Evolutionary conservation across 1,140 invertebrate genomes (phyloP), one percentile per base, ranked within the genome.

Genomic region (Temnothorax curvispinosus): DNA sequence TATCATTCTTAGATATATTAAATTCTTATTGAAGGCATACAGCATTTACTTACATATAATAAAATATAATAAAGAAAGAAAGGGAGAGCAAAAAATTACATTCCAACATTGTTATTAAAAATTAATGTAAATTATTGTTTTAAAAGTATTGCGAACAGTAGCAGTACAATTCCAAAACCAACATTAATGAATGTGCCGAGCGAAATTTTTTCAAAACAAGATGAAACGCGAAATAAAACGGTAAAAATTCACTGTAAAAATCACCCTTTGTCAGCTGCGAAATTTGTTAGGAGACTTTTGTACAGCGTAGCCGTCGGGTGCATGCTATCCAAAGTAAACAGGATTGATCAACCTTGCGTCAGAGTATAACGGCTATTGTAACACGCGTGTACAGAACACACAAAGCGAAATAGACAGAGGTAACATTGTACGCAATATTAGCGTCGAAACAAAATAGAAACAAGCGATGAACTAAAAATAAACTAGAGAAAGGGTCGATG

Each of bases 301-400:
- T 27, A 8, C 47, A 41, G 5, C 35, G 8, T 41, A 52, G 18
- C 56, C 44, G 5, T 41, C 35, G 60, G 47, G 13, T 67, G 41
- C n/a, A n/a, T 35, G 18, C 47, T 41, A 52, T 60, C 50, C 88
- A 72, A 78, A 75, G 65, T 85, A 88, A 89, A 89, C 50, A 75
- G 54, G 27, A 85, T 87, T 65, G 80, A 62, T 56, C 77, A n/a
- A 72, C 8, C 21, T 64, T 52, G 41, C 65, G 80, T 85, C 52
- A n/a, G 38, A 80, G 75, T 65, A 60, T 52, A 77, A 32, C 58
- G 58, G 52, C 84, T 78, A 76, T 89, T 89, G 85, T 80, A 86
- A 75, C 50, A 21, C 74, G 86, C 74, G 52, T 86, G 81, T 76
- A 56, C 50, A 38, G 74, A 85, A 89, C 88, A 41, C 27, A 21